Evolutionary conservation across 2,113 vertebrate genomes (phyloP).

Genomic region (Lampris incognitus): DNA sequence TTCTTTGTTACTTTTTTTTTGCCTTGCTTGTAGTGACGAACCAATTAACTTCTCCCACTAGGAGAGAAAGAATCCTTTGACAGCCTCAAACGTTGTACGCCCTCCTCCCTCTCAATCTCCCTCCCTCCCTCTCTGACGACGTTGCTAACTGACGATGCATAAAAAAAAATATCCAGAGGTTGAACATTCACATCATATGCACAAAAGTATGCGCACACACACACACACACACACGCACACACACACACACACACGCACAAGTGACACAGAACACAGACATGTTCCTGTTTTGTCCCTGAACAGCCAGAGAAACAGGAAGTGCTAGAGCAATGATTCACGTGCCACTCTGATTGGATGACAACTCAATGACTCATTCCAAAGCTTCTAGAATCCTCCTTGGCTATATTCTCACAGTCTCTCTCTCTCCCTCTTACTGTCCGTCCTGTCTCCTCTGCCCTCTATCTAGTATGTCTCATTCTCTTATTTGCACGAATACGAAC

Average conservation of each 20-base stretch:
- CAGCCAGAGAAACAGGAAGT: slow-evolving; percentile 64
- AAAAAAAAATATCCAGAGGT: neutral
- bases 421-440: neutral
- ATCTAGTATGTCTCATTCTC: neutral
- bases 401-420: slow-evolving; percentile 23
- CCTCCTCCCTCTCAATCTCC: neutral
- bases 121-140: neutral
- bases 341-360: slow-evolving; percentile 35
- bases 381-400: slow-evolving; percentile 4
- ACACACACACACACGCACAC: slow-evolving; percentile 10
- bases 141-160: neutral
- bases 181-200: too few relatives aligned
- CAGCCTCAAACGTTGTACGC: too few relatives aligned
- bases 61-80: too few relatives aligned
- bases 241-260: slow-evolving; percentile 16
- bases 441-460: neutral
- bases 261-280: neutral
- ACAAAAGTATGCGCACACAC: neutral
- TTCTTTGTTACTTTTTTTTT: too few relatives aligned
- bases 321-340: slow-evolving; percentile 66
- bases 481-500: too few relatives aligned
- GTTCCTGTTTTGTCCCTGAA: slow-evolving; percentile 8
- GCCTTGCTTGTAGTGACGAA: too few relatives aligned
- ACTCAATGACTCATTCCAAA: slow-evolving; percentile 46
- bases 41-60: too few relatives aligned